Evolutionary conservation across 2,797 vertebrate species (phyloP), one percentile per base, ranked within the genome.

Genomic region (Acipenser oxyrinchus): DNA sequence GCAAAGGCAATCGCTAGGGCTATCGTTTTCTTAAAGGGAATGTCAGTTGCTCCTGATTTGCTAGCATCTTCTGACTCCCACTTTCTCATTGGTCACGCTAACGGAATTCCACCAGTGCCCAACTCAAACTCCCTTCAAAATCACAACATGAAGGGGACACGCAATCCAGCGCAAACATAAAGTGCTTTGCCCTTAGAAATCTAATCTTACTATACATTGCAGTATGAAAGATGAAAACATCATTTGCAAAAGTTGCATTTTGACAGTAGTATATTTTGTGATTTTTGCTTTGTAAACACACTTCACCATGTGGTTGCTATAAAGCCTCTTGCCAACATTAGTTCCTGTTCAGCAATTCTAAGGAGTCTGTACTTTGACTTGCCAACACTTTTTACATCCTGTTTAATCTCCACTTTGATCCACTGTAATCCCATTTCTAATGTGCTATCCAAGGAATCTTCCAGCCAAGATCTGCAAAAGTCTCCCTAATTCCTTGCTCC

Each of bases 331-430:
- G 8, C 52, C 37, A 59, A 68, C 67, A 79, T 76, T 77, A 68
- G 75, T 72, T 74, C 65, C 63, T 73, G 75, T 77, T 78, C 71
- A 78, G 76, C 61, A 78, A 80, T 84, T 80, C 78, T 72, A 75
- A 18, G 10, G 74, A 65, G 67, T 79, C 71, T 66, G 77, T 83
- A 82, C 85, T 83, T 76, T 77, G 79, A 71, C 64, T 62, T 69
- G 81, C 84, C 69, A 69, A 68, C 73, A 74, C 79, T 72, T 80
- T 79, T 84, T 68, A 74, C 72, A 68, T 79, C 73, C 72, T 64
- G 62, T 81, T 87, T 83, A 83, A 83, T 84, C 77, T 83, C 72
- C 69, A 76, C 79, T 85, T 85, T 89, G 85, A 87, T 85, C 76
- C 69, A 68, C 68, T 60, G 75, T 85, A 78, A 83, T 84, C 79